phyloP scores from a whole-genome alignment of 2,113 vertebrate genomes.

The Spea bombifrons region DNA sequence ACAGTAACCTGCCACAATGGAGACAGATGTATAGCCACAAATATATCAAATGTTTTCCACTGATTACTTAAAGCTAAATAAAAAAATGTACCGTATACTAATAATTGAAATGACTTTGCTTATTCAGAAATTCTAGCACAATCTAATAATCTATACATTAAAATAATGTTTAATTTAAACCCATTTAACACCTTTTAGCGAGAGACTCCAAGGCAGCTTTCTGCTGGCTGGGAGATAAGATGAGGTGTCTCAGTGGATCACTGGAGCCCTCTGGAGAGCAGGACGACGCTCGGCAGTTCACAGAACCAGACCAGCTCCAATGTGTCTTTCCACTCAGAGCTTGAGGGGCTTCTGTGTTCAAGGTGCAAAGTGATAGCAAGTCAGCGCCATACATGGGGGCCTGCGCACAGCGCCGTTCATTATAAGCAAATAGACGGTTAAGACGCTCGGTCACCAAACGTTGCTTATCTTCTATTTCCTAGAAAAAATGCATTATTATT shows the following conservation, averaged over 20 bases:
- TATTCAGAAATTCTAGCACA: no score
- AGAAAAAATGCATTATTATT: conserved; percentile 19
- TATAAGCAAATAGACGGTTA: conserved; percentile 75
- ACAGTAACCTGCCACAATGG: conserved; percentile 70
- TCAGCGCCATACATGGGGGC: conserved; percentile 84
- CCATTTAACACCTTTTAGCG: conserved; percentile 47
- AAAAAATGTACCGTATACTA: no score
- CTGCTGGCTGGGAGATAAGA: conserved; percentile 57
- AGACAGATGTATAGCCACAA: neutral
- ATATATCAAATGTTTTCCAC: neutral
- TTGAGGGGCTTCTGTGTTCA: conserved; percentile 52
- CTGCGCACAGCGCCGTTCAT: conserved; percentile 80
- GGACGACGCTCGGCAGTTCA: conserved; percentile 59
- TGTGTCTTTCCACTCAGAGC: conserved; percentile 52
- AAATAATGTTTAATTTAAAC: no score
- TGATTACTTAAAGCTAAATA: no score
- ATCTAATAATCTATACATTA: no score
- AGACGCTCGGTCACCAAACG: conserved; percentile 81
- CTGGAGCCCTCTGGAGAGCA: conserved; percentile 29
- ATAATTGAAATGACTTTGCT: no score
- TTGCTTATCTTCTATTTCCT: conserved; percentile 85
- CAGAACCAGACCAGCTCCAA: conserved; percentile 76
- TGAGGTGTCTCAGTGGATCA: conserved; percentile 61
- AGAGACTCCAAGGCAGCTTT: conserved; percentile 51
- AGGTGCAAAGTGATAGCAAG: conserved; percentile 71